These are phyloP conservation scores for Drosophila teissieri DNA, from an alignment of 1,140 invertebrate species.

Conservation along the genomic window DNA sequence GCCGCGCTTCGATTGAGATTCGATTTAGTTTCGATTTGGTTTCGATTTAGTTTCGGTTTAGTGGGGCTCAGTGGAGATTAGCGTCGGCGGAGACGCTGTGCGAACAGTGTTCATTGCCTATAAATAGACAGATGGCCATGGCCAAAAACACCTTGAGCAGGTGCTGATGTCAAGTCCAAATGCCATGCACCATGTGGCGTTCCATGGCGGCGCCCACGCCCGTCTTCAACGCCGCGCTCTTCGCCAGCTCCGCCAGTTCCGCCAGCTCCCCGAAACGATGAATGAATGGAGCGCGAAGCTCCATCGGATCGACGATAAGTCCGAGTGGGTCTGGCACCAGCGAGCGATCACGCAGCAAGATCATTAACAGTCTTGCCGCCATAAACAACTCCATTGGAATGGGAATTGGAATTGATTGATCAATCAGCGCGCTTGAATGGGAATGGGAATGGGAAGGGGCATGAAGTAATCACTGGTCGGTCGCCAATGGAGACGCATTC, in stretches of 20 bases:
- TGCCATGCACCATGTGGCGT: conserved; percentile 42
- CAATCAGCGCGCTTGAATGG: conserved; percentile 31
- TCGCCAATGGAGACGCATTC: neutral
- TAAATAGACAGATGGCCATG: conserved; percentile 32
- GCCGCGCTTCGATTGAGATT: conserved; percentile 22
- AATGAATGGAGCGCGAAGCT: conserved; percentile 23
- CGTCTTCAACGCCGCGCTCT: neutral
- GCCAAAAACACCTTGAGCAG: conserved; percentile 42
- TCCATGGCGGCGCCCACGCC: conserved; percentile 43
- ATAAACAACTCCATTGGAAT: conserved; percentile 28
- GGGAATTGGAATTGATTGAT: conserved; percentile 43
- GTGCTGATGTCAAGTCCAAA: conserved; percentile 55
- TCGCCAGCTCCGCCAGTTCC: neutral
- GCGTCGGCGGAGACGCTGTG: conserved; percentile 6
- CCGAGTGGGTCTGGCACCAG: conserved; percentile 9
- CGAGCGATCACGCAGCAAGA: conserved; percentile 20
- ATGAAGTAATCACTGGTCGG: conserved; percentile 1
- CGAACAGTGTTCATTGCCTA: conserved; percentile 13
- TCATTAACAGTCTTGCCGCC: conserved; percentile 29
- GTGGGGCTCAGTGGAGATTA: conserved; percentile 29
- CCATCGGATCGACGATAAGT: neutral
- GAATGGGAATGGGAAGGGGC: conserved; percentile 5
- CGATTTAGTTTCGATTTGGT: neutral
- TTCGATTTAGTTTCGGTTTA: conserved; percentile 33
- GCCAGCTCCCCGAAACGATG: conserved; percentile 9